Conservation (phyloP, 2,888 invertebrate species). For the Tigriopus californicus region DNA sequence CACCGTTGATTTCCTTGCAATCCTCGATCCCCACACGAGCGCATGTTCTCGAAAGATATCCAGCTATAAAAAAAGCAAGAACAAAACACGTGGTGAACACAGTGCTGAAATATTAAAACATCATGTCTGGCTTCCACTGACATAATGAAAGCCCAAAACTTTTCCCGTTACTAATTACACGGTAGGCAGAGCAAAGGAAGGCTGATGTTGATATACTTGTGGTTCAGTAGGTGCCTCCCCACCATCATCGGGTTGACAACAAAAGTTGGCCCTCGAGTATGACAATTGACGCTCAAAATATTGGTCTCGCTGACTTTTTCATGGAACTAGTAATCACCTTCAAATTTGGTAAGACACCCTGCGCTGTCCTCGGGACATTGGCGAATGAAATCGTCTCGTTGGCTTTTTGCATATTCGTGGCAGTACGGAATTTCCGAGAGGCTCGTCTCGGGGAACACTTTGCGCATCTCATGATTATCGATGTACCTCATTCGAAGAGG, state of each 20-base stretch:
- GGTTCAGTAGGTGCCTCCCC: too few species aligned
- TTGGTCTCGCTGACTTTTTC: not conserved
- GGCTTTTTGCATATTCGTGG: not conserved
- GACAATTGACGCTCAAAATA: too few species aligned
- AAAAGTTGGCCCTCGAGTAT: not conserved
- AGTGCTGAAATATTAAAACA: not conserved
- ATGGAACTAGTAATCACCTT: conserved; percentile 5
- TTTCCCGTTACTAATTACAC: not conserved
- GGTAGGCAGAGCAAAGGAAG: too few species aligned
- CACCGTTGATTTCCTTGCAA: conserved; percentile 25
- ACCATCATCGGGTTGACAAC: not conserved
- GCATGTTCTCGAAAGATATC: conserved; percentile 26
- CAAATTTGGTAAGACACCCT: conserved; percentile 9
- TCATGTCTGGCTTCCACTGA: not conserved
- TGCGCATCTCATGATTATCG: not conserved
- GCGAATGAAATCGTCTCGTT: not conserved
- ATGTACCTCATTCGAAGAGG: not conserved
- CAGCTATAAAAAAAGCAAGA: conserved; percentile 3
- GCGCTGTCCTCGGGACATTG: conserved; percentile 11
- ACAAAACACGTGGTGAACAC: not conserved
- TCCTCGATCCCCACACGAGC: conserved; percentile 22
- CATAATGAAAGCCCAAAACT: not conserved
- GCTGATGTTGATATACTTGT: not conserved
- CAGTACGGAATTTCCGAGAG: not conserved
- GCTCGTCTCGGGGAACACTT: not conserved